phyloP scores from a whole-genome alignment of 2,888 invertebrate genomes.

The Agonopterix subpropinquella region DNA sequence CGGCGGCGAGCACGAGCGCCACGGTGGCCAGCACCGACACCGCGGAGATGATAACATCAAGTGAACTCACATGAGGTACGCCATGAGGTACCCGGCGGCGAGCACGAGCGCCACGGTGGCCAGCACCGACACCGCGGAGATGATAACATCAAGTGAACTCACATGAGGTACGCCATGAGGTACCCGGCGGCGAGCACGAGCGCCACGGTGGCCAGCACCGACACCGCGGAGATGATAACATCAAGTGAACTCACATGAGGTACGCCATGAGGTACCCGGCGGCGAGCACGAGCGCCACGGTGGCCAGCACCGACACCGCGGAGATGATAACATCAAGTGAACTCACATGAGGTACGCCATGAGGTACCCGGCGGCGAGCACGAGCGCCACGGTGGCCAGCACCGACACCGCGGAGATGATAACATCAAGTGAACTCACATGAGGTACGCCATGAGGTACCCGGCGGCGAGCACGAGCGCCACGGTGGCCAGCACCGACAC shows the following conservation, averaged over 20 bases:
- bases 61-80: slow-evolving; percentile 71
- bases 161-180: slow-evolving; percentile 84
- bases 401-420: slow-evolving; percentile 86
- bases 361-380: slow-evolving; percentile 83
- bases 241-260: slow-evolving; percentile 52
- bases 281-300: slow-evolving; percentile 81
- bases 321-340: slow-evolving; percentile 68
- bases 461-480: slow-evolving; percentile 80
- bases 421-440: slow-evolving; percentile 51
- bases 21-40: slow-evolving; percentile 86
- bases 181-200: slow-evolving; percentile 85
- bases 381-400: slow-evolving; percentile 85
- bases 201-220: slow-evolving; percentile 84
- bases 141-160: slow-evolving; percentile 18
- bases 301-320: slow-evolving; percentile 85
- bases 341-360: slow-evolving; percentile 81
- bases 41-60: slow-evolving; percentile 77
- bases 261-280: slow-evolving; percentile 90
- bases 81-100: slow-evolving; percentile 87
- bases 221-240: slow-evolving; percentile 82
- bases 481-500: slow-evolving; percentile 86
- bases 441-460: slow-evolving; percentile 86
- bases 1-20: slow-evolving; percentile 80
- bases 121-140: slow-evolving; percentile 86
- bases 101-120: slow-evolving; percentile 84